These are phyloP conservation scores for Hylia prasina DNA, from an alignment of 2,113 vertebrate genomes.

Conservation along the genomic window DNA sequence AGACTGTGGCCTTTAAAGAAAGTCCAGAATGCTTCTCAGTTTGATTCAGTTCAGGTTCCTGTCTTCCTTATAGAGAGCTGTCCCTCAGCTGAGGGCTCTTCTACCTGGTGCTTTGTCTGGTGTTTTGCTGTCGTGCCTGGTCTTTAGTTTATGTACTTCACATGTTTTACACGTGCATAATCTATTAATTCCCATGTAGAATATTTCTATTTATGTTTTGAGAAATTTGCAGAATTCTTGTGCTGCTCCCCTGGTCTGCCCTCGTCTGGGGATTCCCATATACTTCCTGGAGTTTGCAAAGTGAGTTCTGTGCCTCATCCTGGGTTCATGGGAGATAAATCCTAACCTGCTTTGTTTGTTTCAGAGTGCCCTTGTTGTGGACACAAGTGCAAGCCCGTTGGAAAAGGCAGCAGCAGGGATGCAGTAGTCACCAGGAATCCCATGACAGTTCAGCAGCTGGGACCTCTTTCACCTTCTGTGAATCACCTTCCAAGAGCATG, in stretches of 20 bases:
- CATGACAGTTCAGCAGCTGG: conserved; percentile 77
- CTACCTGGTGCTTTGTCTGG: not conserved
- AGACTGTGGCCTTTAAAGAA: not conserved
- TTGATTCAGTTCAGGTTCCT: not conserved
- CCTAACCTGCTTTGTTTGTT: conserved; percentile 69
- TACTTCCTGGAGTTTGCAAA: not conserved
- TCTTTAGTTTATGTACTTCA: not conserved
- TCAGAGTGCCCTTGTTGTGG: conserved; percentile 75
- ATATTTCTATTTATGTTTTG: not conserved
- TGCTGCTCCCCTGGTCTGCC: not conserved
- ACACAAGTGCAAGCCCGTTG: conserved; percentile 72
- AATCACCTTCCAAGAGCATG: conserved; percentile 70
- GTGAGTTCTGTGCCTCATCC: not conserved
- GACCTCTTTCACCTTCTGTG: conserved; percentile 66
- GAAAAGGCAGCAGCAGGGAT: conserved; percentile 74
- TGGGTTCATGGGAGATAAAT: not conserved
- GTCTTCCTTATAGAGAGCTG: not conserved
- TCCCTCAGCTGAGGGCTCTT: not conserved
- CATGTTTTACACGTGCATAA: fast-evolving
- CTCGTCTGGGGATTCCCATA: not conserved
- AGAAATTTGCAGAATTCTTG: not conserved
- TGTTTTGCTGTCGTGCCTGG: not conserved
- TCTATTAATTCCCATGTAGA: not conserved
- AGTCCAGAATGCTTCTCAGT: not conserved
- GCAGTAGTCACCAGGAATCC: conserved; percentile 78